Conservation (phyloP, 2,888 invertebrate species). For the Scaptomyza polygonia region DNA sequence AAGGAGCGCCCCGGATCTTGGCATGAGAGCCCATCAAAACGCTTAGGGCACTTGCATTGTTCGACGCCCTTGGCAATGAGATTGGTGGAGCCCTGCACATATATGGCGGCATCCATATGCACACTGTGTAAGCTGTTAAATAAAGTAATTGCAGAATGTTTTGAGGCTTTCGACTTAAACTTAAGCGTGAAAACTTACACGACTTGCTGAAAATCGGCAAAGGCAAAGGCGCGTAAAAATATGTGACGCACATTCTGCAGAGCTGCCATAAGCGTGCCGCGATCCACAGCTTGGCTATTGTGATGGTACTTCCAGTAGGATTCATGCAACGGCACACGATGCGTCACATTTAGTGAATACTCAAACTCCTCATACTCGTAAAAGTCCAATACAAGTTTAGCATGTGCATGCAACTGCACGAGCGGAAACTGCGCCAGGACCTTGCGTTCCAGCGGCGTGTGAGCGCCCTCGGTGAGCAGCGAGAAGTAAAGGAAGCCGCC, state of each 20-base stretch:
- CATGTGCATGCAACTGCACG: conserved; percentile 91
- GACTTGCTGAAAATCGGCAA: conserved; percentile 87
- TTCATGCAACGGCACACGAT: conserved; percentile 89
- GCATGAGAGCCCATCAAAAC: conserved; percentile 94
- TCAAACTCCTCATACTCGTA: conserved; percentile 85
- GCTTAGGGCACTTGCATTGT: conserved; percentile 92
- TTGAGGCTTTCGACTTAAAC: background rate
- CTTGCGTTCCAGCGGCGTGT: conserved; percentile 86
- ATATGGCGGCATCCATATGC: conserved; percentile 92
- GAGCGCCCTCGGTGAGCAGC: conserved; percentile 88
- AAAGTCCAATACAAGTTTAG: conserved; percentile 90
- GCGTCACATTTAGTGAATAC: conserved; percentile 85
- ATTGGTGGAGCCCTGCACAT: conserved; percentile 87
- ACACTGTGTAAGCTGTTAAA: conserved; percentile 89
- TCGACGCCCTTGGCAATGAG: conserved; percentile 93
- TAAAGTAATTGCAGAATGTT: background rate
- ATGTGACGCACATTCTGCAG: conserved; percentile 93
- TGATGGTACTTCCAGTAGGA: conserved; percentile 88
- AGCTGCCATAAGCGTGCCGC: conserved; percentile 95
- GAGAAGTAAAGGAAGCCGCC: conserved; percentile 94
- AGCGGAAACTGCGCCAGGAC: conserved; percentile 89
- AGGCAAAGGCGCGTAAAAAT: conserved; percentile 89
- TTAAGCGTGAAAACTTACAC: conserved; percentile 84
- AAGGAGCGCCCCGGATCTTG: conserved; percentile 94
- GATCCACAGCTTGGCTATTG: conserved; percentile 86